phyloP scores from a whole-genome alignment of 2,797 vertebrate genomes.

The Esox lucius region DNA sequence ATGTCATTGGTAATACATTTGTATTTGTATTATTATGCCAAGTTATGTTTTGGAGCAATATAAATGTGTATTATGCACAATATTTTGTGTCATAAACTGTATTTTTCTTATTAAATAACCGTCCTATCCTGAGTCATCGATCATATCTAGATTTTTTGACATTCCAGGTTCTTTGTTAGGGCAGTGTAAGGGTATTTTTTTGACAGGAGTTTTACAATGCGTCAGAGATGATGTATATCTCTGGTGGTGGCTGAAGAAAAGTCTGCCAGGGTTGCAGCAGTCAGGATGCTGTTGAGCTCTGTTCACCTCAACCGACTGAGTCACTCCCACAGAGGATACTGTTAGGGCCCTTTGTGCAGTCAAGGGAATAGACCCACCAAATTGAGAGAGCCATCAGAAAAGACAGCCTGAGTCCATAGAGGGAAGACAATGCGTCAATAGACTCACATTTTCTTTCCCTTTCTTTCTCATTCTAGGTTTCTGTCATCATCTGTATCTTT shows the following conservation, averaged over 20 bases:
- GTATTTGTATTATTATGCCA: no score
- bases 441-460: not conserved
- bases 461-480: conserved; percentile 2
- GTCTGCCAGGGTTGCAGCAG: conserved; percentile 17
- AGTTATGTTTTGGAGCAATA: not conserved
- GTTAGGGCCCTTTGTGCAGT: not conserved
- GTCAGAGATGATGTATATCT: conserved; percentile 21
- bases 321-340: conserved; percentile 6
- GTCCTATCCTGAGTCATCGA: no score
- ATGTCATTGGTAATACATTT: no score
- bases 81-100: no score
- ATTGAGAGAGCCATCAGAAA: conserved; percentile 14
- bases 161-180: not conserved
- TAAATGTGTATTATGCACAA: no score
- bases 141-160: not conserved
- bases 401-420: conserved; percentile 2
- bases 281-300: conserved; percentile 21
- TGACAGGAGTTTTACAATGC: conserved; percentile 5
- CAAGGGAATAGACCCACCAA: not conserved
- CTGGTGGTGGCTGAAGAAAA: not conserved
- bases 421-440: conserved; percentile 5
- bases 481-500: not conserved
- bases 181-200: not conserved
- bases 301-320: conserved; percentile 15
- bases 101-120: no score